Percentiles rank a stretch among this genome's conserved stretches.
Conservation (phyloP, 2,797 vertebrate genomes). For the Typhlichthys subterraneus region DNA sequence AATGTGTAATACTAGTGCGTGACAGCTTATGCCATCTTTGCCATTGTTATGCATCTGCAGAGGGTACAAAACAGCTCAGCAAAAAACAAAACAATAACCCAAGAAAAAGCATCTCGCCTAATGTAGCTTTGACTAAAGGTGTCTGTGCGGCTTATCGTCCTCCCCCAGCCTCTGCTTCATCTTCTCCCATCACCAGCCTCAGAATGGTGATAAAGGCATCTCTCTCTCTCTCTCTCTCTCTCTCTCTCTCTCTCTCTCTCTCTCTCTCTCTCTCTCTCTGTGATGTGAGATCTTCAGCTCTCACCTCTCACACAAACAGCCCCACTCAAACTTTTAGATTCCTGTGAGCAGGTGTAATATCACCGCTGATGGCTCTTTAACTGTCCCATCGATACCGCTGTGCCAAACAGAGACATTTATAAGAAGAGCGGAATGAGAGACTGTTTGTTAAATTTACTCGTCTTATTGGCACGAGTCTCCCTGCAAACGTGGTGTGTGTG, state of each 20-base stretch:
- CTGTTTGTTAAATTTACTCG: conserved; percentile 26
- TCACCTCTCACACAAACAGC: conserved; percentile 65
- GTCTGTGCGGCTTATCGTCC: conserved; percentile 72
- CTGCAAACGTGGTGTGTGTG: conserved; percentile 15
- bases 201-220: conserved; percentile 73
- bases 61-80: too few relatives aligned
- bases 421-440: conserved; percentile 28
- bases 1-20: conserved; percentile 18
- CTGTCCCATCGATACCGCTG: conserved; percentile 55
- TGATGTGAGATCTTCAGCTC: conserved; percentile 67
- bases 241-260: conserved; percentile 59
- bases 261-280: conserved; percentile 27
- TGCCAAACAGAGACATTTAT: conserved; percentile 32
- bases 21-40: conserved; percentile 23
- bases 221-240: conserved; percentile 52
- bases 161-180: conserved; percentile 52
- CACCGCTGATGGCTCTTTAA: conserved; percentile 70
- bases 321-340: conserved; percentile 66
- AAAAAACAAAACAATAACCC: conserved; percentile 37
- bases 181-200: conserved; percentile 32
- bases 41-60: conserved; percentile 8
- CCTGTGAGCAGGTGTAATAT: conserved; percentile 64
- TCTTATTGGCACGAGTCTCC: conserved; percentile 40
- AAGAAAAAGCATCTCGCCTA: conserved; percentile 32
- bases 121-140: conserved; percentile 47